Evolutionary conservation across 1,140 invertebrate species (phyloP), one percentile per base, ranked within the genome.

Genomic region (Mercenaria mercenaria): DNA sequence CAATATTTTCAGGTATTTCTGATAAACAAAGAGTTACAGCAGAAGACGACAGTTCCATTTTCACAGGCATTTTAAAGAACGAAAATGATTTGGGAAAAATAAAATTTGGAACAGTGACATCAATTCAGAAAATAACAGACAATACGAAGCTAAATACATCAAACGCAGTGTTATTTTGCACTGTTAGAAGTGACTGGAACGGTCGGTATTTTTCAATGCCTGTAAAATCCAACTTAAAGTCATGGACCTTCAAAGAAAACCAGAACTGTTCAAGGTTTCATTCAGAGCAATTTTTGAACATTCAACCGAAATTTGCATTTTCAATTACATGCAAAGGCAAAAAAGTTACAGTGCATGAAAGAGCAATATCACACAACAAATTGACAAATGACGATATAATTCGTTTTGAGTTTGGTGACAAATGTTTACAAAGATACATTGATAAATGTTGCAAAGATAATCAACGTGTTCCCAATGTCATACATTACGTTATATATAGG

Each of bases 401-500:
- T 23, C 50, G 52, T 15, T 29, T 82, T 18, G 3, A 10, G 23
- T 82, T 41, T 34, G 84, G 84, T 34, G 50, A 87, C 52, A 20
- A 37, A 32, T 88, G 76, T 32, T 34, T 88, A 15, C 20, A 43
- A 41, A n/a, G 32, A n/a, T 41, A 77, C 3, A 50, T 80, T 2
- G 37, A 88, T 20, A 50, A 20, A 13, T 79, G 72, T 34, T 88
- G 86, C 32, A 11, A 69, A 20, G 86, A 88, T 43, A 56, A 11
- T 11, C 18, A 47, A n/a, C 76, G 52, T n/a, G 59, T 88, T 41
- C 86, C 86, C 0, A 88, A 88, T 69, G 29, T 88, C 29, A 37
- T 88, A 18, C 86, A 88, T 47, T 88, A 88, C 76, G 61, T 88
- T 23, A 20, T 8, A 8, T 88, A 84, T 34, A 26, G 43, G 4